These are phyloP conservation scores for Dasypus novemcinctus DNA, from an alignment of 2,113 vertebrate genomes.

Conservation along the genomic window DNA sequence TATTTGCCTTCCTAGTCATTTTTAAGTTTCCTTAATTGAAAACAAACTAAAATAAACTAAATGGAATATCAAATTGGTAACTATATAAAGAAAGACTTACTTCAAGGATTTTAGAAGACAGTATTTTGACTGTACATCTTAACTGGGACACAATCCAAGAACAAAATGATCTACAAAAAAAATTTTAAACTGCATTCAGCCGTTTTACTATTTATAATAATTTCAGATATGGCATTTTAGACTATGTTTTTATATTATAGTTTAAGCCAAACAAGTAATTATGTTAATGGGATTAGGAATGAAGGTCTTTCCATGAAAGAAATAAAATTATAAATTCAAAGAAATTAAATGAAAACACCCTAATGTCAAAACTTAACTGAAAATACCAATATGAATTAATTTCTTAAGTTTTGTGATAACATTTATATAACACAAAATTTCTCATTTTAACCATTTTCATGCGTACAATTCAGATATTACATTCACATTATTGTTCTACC, in stretches of 20 bases:
- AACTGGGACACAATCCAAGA: neutral
- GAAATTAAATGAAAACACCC: neutral
- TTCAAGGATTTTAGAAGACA: neutral
- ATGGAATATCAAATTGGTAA: neutral
- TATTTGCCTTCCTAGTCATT: neutral
- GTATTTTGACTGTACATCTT: neutral
- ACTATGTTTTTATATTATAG: neutral
- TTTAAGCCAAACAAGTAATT: neutral
- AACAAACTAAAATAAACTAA: neutral
- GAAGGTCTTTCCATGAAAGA: neutral
- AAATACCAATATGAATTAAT: too few species aligned
- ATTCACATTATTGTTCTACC: too few species aligned
- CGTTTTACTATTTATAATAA: neutral
- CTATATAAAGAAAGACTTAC: neutral
- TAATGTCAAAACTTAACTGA: neutral
- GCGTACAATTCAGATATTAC: too few species aligned
- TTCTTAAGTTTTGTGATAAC: too few species aligned
- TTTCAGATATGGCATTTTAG: neutral
- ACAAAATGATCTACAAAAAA: neutral
- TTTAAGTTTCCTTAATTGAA: neutral
- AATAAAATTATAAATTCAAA: neutral
- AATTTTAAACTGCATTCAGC: neutral
- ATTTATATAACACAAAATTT: too few species aligned
- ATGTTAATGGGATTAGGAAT: neutral
- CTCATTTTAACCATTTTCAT: too few species aligned